Evolutionary conservation across 2,888 invertebrate genomes (phyloP).

Genomic region (Nipponacmea schrenckii): DNA sequence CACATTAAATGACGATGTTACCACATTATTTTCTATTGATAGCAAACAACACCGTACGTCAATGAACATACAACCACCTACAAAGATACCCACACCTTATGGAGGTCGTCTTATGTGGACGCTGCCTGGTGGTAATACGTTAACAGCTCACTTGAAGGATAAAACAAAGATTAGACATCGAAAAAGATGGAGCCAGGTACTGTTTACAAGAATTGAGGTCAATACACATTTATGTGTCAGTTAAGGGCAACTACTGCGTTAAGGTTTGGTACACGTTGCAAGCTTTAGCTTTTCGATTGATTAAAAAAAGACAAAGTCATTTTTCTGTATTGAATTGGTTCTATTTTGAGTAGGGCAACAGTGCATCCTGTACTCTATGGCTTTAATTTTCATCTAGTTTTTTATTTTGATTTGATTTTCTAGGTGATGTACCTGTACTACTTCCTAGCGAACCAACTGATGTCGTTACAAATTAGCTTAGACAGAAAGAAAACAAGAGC

Average conservation of each 20-base stretch:
- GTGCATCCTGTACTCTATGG: no score
- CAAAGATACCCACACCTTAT: conserved; percentile 83
- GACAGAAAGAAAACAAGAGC: conserved; percentile 93
- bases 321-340: no score
- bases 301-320: no score
- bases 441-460: conserved; percentile 91
- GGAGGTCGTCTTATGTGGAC: conserved; percentile 87
- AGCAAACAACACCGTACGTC: conserved; percentile 40
- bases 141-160: conserved; percentile 90
- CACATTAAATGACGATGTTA: no score
- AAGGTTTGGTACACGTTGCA: no score
- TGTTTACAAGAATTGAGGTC: no score
- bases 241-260: neutral
- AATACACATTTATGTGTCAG: neutral
- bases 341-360: no score
- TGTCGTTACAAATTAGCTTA: conserved; percentile 71
- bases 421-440: conserved; percentile 99
- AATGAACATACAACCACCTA: conserved; percentile 39
- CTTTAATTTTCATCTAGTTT: no score
- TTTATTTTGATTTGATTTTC: no score
- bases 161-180: conserved; percentile 87
- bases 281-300: no score
- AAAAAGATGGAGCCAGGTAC: conserved; percentile 91
- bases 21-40: neutral
- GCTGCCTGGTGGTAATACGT: conserved; percentile 85